Evolutionary conservation across 2,113 vertebrate genomes (phyloP).

Genomic region (Megaceryle maxima): DNA sequence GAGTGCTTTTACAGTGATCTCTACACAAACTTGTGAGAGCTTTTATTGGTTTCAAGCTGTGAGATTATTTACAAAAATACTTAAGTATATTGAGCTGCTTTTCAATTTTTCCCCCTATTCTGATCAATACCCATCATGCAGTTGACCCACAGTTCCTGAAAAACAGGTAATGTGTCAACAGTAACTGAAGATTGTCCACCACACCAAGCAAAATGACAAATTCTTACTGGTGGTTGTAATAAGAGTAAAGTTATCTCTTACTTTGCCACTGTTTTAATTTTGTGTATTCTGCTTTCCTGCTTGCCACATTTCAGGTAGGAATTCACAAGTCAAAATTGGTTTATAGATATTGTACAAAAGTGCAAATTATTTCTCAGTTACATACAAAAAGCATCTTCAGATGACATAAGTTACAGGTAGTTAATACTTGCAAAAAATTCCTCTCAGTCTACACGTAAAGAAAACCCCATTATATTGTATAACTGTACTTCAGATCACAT

Average conservation of each 20-base stretch:
- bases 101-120: background rate
- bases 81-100: background rate
- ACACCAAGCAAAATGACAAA: background rate
- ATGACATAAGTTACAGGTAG: background rate
- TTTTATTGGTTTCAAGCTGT: background rate
- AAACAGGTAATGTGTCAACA: background rate
- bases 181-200: background rate
- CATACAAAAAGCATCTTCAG: background rate
- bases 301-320: background rate
- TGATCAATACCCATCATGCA: background rate
- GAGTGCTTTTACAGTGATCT: background rate
- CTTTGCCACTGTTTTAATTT: background rate
- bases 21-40: background rate
- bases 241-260: background rate
- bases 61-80: background rate
- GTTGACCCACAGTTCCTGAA: background rate
- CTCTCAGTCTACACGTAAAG: background rate
- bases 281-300: background rate
- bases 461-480: accelerated
- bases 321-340: background rate
- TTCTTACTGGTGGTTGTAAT: background rate
- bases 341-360: background rate
- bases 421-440: background rate
- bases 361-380: background rate
- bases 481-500: background rate